A percentile compares a stretch with the other conserved stretches of the same genome.
These are phyloP conservation scores for Hormaphis cornu DNA, from an alignment of 1,140 invertebrate species.

Conservation along the genomic window DNA sequence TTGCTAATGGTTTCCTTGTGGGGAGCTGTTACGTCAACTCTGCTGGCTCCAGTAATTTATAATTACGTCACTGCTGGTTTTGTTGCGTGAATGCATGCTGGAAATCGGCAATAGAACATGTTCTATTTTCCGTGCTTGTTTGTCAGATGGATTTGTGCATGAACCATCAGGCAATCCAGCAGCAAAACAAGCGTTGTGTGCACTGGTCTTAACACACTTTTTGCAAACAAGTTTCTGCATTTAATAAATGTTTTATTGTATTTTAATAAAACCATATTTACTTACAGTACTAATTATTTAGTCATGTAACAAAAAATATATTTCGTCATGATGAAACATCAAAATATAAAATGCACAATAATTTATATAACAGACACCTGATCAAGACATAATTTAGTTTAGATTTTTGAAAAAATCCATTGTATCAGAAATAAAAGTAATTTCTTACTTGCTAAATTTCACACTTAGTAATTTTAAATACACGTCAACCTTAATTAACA, in stretches of 20 bases:
- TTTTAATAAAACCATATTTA: constrained; percentile 9
- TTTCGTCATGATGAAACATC: constrained; percentile 14
- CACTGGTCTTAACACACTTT: too few species aligned
- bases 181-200: too few species aligned
- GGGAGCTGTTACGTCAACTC: too few species aligned
- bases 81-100: too few species aligned
- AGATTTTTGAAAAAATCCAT: constrained; percentile 1
- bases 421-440: neutral
- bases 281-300: constrained; percentile 6
- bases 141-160: too few species aligned
- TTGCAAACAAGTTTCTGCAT: too few species aligned
- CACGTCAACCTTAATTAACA: neutral
- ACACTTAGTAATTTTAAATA: neutral
- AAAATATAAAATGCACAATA: constrained; percentile 29
- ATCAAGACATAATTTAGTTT: neutral
- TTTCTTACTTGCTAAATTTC: neutral
- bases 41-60: too few species aligned
- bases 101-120: too few species aligned
- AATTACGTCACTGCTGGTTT: too few species aligned
- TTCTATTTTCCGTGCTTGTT: too few species aligned
- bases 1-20: too few species aligned
- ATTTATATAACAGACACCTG: constrained; percentile 27
- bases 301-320: constrained; percentile 27
- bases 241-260: constrained; percentile 6
- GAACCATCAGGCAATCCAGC: too few species aligned